Percentiles rank a stretch among this genome's conserved stretches.
Conservation (phyloP, 2,113 vertebrate genomes). For the Equus quagga region DNA sequence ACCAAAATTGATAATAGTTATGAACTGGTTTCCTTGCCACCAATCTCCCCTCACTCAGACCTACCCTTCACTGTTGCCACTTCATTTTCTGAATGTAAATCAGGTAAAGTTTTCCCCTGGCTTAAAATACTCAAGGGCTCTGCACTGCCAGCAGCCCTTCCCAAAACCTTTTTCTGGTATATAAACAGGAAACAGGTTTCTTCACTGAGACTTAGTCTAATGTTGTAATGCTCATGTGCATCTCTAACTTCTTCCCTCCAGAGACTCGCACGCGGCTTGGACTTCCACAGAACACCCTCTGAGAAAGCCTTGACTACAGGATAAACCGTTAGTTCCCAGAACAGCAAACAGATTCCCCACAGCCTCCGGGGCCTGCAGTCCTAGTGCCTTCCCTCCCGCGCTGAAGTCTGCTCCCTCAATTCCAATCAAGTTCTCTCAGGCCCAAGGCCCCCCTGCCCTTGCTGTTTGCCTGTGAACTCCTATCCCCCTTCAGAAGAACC, state of each 20-base stretch:
- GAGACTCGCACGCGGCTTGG: background rate
- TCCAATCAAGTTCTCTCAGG: background rate
- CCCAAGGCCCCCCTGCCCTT: background rate
- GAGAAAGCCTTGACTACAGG: background rate
- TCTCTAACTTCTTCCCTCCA: background rate
- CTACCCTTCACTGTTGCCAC: fast-evolving
- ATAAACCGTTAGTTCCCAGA: background rate
- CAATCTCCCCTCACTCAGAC: background rate
- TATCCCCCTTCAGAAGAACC: background rate
- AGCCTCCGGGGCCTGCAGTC: background rate
- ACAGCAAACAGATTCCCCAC: no score
- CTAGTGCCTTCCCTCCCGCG: background rate
- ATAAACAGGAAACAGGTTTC: background rate
- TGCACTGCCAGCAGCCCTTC: background rate
- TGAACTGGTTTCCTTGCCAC: background rate
- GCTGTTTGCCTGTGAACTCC: background rate
- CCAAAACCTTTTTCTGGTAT: background rate
- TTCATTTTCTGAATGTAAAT: background rate
- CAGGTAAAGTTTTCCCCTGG: background rate
- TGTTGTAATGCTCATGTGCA: no score
- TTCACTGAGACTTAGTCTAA: background rate
- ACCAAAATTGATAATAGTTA: background rate
- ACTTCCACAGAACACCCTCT: background rate
- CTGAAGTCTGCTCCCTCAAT: no score
- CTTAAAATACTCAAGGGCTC: background rate